Evolutionary conservation across 2,888 invertebrate genomes (phyloP), one percentile per base, ranked within the genome.

Genomic region (Portevinia maculata): DNA sequence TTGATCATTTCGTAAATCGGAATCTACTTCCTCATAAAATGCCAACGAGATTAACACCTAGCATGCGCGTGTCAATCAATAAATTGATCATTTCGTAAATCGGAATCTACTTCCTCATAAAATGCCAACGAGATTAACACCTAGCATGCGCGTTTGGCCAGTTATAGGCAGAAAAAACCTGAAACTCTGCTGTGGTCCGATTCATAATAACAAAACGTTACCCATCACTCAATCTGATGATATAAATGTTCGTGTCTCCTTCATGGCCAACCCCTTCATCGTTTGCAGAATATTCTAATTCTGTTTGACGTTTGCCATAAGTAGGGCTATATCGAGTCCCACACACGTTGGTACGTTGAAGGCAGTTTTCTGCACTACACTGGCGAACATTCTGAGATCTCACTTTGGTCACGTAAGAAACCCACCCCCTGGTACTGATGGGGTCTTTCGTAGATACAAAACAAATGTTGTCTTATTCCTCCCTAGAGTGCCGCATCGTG

Each of bases 151-250:
- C 39, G 6, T 17, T 46, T 21, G 21, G 48, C 24, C 28, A 13
- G 30, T 8, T 11, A 4, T n/a, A 50, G 8, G 6, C 6, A 24
- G 15, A 19, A 19, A 1, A 53, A 46, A 46, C 17, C 19, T 41
- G 50, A 30, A 75, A 62, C 81, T 52, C 39, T 60, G 81, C 62
- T 65, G 62, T 81, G 81, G 81, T 81, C 75, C 34, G 62, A 28
- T 3, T 53, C 53, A 60, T 60, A 34, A 48, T 50, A 52, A 13
- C n/a, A 46, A 34, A 44, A 59, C 4, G 44, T 17, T 15, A 9
- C 19, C 57, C 67, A 81, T 81, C 79, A 81, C 79, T 79, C 79
- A 69, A 69, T 55, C 37, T 81, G 78, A 79, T 79, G 71, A 62
- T 62, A 76, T 55, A 62, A 76, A 53, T 52, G 32, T 55, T 64